A percentile compares a stretch with the other conserved stretches of the same genome.
Conservation (phyloP, 2,113 vertebrate species). For the Takifugu bimaculatus region DNA sequence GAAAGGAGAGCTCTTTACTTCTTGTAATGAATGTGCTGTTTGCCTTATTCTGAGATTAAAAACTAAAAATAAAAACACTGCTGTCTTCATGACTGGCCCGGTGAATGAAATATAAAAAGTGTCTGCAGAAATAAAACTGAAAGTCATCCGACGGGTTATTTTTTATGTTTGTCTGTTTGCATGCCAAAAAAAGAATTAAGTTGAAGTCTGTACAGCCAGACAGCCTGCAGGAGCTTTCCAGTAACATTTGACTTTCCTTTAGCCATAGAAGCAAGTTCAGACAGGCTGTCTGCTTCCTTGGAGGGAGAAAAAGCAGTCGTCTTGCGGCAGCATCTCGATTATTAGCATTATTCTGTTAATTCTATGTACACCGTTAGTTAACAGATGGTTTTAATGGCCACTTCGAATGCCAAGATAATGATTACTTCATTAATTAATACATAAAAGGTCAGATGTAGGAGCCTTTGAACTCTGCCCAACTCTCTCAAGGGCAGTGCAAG, state of each 20-base stretch:
- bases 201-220: conserved; percentile 2
- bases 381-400: conserved; percentile 19
- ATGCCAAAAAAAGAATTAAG: conserved; percentile 12
- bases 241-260: conserved; percentile 8
- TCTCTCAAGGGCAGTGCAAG: conserved; percentile 4
- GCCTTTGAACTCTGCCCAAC: conserved; percentile 16
- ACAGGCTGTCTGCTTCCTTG: conserved; percentile 8
- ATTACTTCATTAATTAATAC: conserved; percentile 44
- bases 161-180: not conserved
- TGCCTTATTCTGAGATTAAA: too few species aligned
- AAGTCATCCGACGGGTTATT: conserved; percentile 3
- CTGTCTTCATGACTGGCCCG: not conserved
- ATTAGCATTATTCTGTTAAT: conserved; percentile 26
- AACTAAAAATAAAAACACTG: too few species aligned
- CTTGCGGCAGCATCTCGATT: conserved; percentile 8
- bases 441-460: conserved; percentile 38
- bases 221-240: conserved; percentile 6
- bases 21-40: too few species aligned
- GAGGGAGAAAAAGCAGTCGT: conserved; percentile 39
- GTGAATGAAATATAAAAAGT: not conserved
- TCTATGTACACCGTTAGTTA: conserved; percentile 37
- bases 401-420: conserved; percentile 27
- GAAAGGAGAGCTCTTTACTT: too few species aligned
- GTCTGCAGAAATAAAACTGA: not conserved
- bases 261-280: conserved; percentile 10